A percentile compares a stretch with the other conserved stretches of the same genome.
Evolutionary conservation across 2,113 vertebrate genomes (phyloP).

Genomic region (Trematocara stigmaticum): DNA sequence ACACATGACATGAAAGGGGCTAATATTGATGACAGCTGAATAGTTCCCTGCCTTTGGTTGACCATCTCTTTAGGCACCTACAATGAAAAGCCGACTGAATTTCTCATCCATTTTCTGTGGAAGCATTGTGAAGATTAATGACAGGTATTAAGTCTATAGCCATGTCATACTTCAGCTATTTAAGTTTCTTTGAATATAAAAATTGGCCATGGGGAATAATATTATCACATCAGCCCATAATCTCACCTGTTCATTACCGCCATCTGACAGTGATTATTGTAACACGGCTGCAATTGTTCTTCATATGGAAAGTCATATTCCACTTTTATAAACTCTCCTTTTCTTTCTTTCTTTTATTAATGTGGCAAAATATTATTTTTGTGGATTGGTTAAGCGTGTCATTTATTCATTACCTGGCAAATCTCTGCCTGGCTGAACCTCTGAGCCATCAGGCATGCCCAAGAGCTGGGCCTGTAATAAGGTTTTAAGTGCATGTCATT

Average conservation of each 20-base stretch:
- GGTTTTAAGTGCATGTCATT: constrained; percentile 59
- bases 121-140: constrained; percentile 46
- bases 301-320: not conserved
- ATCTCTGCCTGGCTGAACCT: constrained; percentile 6
- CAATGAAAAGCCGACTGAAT: not conserved
- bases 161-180: constrained; percentile 28
- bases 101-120: not conserved
- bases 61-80: not conserved
- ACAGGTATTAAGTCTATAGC: constrained; percentile 23
- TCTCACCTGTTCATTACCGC: constrained; percentile 25
- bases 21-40: not conserved
- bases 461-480: constrained; percentile 41
- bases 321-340: constrained; percentile 20
- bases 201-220: constrained; percentile 24
- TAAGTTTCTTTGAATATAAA: constrained; percentile 27
- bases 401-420: constrained; percentile 62
- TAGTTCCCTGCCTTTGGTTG: not conserved
- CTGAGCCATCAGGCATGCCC: not conserved
- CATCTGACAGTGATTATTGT: constrained; percentile 9
- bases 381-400: constrained; percentile 39
- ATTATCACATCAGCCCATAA: constrained; percentile 32
- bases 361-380: constrained; percentile 41
- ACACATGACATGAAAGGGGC: not conserved
- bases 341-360: constrained; percentile 11
- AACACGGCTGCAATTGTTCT: constrained; percentile 4